Base-by-base conservation (phyloP, 2,797 vertebrate species). In the Diplodus puntazzo region DNA sequence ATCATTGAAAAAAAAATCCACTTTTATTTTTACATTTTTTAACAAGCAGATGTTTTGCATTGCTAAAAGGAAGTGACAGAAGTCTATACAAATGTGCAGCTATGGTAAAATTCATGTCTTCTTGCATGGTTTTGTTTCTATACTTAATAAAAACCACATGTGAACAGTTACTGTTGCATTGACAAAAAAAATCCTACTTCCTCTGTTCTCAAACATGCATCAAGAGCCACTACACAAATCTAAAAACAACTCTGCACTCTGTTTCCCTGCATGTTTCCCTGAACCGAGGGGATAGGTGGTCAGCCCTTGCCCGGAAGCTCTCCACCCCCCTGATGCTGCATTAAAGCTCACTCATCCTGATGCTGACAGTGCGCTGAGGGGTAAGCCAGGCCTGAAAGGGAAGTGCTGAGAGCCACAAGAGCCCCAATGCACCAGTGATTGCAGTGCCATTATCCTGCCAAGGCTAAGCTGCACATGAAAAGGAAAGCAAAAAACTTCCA, bases 341-440 rank as follows among this genome's bases (percentile, higher is more conserved):
- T 88, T 89, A 86, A 89, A 93, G 80, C 82, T 85, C 88, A 76
- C 86, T 91, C 81, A 92, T 79, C 86, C 89, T 83, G 84, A 73
- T 92, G 95, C 94, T 95, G 94, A 95, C 92, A 62, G 73, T 68
- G 94, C 91, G 63, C 66, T 11, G 88, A 83, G 73, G 69, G 69
- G 76, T 95, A 95, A 95, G 93, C 94, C 89, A 30, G 88, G 72
- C 63, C 89, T 95, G 92, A 95, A 95, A 94, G 92, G 88, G 92
- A 95, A 94, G 86, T 95, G 95, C 94, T 95, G 94, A 95, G 88
- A 85, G 84, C 81, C 89, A 93, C 91, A 88, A 81, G 84, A 87
- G 84, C 81, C 84, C 75, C 71, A 59, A 34, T 49, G 17, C 76
- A 73, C 75, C 75, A 67, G 79, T 74, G 82, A 84, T 75, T 84